phyloP scores from a whole-genome alignment of 2,797 vertebrate species.

The Eptatretus atami region DNA sequence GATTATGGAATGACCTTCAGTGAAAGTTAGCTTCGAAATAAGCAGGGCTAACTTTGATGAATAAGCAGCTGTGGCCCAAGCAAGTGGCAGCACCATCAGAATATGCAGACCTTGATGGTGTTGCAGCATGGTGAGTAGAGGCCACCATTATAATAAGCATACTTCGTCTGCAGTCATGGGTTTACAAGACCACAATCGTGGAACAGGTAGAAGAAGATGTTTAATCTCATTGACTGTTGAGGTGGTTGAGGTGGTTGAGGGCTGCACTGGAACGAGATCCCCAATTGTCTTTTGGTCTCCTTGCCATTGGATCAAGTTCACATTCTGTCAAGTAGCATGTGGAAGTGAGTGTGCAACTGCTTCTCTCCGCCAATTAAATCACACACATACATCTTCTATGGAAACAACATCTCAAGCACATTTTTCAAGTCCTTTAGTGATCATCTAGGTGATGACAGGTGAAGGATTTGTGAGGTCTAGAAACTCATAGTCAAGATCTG shows the following conservation, averaged over 20 bases:
- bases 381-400: no score
- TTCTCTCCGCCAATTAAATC: neutral
- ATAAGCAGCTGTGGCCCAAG: neutral
- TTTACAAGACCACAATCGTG: neutral
- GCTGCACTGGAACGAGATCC: neutral
- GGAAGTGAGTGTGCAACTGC: constrained; percentile 1
- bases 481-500: no score
- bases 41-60: neutral
- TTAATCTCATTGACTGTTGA: neutral
- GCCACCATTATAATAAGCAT: constrained; percentile 1
- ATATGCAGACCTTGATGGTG: neutral
- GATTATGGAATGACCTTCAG: neutral
- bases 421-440: no score
- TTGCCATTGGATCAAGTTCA: neutral
- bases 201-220: neutral
- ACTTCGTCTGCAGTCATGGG: neutral
- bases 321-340: neutral
- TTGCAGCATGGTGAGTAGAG: neutral
- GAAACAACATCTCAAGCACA: no score
- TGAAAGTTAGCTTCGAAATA: constrained; percentile 1
- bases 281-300: constrained; percentile 1
- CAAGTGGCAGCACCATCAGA: neutral
- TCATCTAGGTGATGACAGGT: no score
- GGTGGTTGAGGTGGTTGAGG: neutral
- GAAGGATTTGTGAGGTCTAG: no score